Conservation (phyloP, 1,140 invertebrate species). For the Euborellia annulipes region DNA sequence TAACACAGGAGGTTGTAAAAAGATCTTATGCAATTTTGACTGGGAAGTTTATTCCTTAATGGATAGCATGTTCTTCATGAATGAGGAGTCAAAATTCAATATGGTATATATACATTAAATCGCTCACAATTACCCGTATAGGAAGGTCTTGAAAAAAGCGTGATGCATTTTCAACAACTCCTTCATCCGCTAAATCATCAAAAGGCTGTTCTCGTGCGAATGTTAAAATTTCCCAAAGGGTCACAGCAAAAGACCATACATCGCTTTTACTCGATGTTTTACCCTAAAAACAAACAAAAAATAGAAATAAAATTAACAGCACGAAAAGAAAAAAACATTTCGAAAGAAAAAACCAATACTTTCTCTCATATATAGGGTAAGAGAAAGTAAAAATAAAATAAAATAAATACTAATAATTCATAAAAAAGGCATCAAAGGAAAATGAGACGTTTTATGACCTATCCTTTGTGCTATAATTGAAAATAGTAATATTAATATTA, state of each 20-base stretch:
- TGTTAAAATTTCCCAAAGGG: slow-evolving; percentile 77
- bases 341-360: neutral
- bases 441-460: too few relatives aligned
- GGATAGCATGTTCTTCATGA: too few relatives aligned
- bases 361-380: neutral
- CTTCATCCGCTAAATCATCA: slow-evolving; percentile 57
- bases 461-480: too few relatives aligned
- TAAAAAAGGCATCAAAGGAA: too few relatives aligned
- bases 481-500: too few relatives aligned
- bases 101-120: too few relatives aligned
- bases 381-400: too few relatives aligned
- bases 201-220: slow-evolving; percentile 72
- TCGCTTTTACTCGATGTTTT: slow-evolving; percentile 75
- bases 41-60: too few relatives aligned
- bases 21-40: too few relatives aligned
- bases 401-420: slow-evolving; percentile 2
- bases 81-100: too few relatives aligned
- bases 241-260: slow-evolving; percentile 80
- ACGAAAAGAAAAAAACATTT: neutral
- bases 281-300: slow-evolving; percentile 35
- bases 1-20: too few relatives aligned
- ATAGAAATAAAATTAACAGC: slow-evolving; percentile 1
- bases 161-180: slow-evolving; percentile 60
- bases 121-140: slow-evolving; percentile 32
- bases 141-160: slow-evolving; percentile 50